These are phyloP conservation scores for Lepilemur ruficaudatus DNA, from an alignment of 2,797 vertebrate species.

Conservation along the genomic window DNA sequence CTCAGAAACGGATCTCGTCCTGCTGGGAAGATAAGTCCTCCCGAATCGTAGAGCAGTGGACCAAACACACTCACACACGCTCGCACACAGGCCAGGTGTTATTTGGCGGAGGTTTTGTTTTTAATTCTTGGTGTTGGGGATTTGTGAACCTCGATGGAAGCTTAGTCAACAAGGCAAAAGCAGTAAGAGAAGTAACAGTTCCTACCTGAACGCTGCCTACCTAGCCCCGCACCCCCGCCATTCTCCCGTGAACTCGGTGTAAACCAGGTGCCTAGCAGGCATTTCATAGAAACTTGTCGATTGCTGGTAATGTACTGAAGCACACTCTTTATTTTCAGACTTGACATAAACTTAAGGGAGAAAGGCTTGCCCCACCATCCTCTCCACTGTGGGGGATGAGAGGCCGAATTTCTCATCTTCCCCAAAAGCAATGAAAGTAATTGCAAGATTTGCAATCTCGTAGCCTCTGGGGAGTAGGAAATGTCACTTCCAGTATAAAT, in stretches of 20 bases:
- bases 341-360: not conserved
- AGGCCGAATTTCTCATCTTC: not conserved
- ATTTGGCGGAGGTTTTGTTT: not conserved
- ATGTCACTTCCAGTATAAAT: slow-evolving; percentile 44
- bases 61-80: no score
- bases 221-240: not conserved
- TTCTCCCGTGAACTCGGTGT: not conserved
- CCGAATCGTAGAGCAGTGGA: not conserved
- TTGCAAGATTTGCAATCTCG: not conserved
- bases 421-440: not conserved
- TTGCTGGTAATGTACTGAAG: not conserved
- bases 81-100: not conserved
- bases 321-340: not conserved
- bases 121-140: not conserved
- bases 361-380: not conserved
- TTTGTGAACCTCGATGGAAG: slow-evolving; percentile 42
- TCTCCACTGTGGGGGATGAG: not conserved
- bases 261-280: not conserved
- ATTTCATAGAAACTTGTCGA: not conserved
- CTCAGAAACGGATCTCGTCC: slow-evolving; percentile 40
- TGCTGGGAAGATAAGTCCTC: not conserved
- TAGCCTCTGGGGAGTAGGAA: slow-evolving; percentile 23
- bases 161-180: not conserved
- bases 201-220: not conserved
- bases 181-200: not conserved